These are phyloP conservation scores for Calliphora vicina DNA, from an alignment of 1,140 invertebrate species.

Conservation along the genomic window DNA sequence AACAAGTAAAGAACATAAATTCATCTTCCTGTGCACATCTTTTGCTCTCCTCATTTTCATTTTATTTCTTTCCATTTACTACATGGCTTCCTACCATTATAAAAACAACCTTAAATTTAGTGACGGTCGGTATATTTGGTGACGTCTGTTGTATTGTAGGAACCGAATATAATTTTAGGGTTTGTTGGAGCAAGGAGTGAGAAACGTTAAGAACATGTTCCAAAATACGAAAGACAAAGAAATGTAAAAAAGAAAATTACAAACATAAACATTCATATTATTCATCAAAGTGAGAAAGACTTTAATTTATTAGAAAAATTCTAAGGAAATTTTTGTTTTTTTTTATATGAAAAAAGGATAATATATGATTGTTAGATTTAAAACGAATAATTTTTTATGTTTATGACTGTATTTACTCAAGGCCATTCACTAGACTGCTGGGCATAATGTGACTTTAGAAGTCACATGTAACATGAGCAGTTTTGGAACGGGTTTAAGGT, in stretches of 20 bases:
- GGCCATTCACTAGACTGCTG: neutral
- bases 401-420: neutral
- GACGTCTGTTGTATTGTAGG: neutral
- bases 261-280: neutral
- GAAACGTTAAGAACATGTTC: neutral
- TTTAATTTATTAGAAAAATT: neutral
- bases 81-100: neutral
- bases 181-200: neutral
- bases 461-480: too few relatives aligned
- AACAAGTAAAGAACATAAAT: neutral
- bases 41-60: neutral
- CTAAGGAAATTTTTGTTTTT: neutral
- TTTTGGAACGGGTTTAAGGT: too few relatives aligned
- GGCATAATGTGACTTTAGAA: neutral
- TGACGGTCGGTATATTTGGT: neutral
- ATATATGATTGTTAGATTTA: neutral
- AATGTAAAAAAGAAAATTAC: too few relatives aligned
- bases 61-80: neutral
- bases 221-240: neutral
- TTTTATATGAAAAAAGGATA: neutral
- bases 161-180: neutral
- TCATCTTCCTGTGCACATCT: neutral
- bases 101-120: neutral
- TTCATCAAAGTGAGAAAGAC: neutral
- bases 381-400: neutral